Conservation (phyloP, 2,888 invertebrate genomes). For the Drymonia ruficornis region DNA sequence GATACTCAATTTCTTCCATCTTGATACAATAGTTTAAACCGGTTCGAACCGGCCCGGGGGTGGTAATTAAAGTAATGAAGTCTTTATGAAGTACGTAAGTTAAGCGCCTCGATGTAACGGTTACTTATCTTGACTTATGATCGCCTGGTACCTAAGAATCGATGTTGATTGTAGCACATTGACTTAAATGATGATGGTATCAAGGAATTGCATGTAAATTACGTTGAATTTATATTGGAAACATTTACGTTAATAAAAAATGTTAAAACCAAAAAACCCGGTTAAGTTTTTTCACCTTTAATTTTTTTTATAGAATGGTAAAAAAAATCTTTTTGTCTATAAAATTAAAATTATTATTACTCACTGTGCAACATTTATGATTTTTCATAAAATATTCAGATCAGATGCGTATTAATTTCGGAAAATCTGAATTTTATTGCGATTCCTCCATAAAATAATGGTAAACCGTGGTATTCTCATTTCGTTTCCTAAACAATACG, state of each 20-base stretch:
- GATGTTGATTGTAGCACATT: slow-evolving; percentile 15
- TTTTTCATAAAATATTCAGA: too few species aligned
- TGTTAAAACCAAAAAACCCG: too few species aligned
- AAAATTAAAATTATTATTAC: too few species aligned
- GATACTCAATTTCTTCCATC: neutral
- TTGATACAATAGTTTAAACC: slow-evolving; percentile 11
- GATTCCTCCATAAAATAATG: neutral
- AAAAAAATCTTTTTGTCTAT: too few species aligned
- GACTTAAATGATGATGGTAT: slow-evolving; percentile 7
- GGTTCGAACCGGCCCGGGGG: slow-evolving; percentile 30
- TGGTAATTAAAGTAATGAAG: slow-evolving; percentile 52
- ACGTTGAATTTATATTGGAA: neutral
- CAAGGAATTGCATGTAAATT: neutral
- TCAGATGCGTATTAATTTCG: neutral
- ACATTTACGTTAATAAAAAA: too few species aligned
- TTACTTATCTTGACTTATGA: slow-evolving; percentile 22
- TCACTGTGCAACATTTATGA: neutral
- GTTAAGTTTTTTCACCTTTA: too few species aligned
- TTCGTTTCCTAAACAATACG: slow-evolving; percentile 34
- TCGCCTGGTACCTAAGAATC: slow-evolving; percentile 8
- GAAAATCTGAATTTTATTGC: neutral
- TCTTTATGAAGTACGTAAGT: slow-evolving; percentile 49
- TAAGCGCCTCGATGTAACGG: slow-evolving; percentile 37
- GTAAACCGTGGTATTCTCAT: neutral
- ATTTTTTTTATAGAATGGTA: too few species aligned